Base-by-base conservation (phyloP, 2,888 invertebrate species). In the Caenorhabditis panamensis region DNA sequence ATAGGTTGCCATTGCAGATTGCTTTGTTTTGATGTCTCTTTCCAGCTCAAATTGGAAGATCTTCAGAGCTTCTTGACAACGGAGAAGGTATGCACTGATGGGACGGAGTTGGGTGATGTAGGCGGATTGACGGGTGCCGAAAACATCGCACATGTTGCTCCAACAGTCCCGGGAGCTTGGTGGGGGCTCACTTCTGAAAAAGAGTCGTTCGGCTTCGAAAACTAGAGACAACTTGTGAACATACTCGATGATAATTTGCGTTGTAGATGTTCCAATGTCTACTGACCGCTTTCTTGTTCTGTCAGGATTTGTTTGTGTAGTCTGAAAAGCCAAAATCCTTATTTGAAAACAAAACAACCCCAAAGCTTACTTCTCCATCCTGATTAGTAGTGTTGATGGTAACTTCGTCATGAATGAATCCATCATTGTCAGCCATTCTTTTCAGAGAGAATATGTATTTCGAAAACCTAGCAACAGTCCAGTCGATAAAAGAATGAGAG, bases 101-200 rank as follows among this genome's bases (percentile, higher is more conserved):
- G 86, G 84, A 0, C 87, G 69, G 0, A 87, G 71, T 1, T 68
- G 76, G 18, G 69, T 59, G 44, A 86, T 86, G 63, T 85, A 87
- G 11, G 51, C 67, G 8, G 79, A 75, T 62, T 87, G 87, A 13
- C 87, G 53, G 31, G 86, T 86, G 36, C 87, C 87, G 59, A 87
- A 79, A 3, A 84, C 82, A 49, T 87, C 87, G 36, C 84, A 84
- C 61, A 84, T 82, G 22, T 72, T 49, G 28, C 58, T 75, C 84
- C 84, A 85, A 13, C 82, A 83, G 49, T 79, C 79, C 4, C 77
- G 71, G 16, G 79, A 82, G 22, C 31, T 56, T 9, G 22, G 37
- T 4, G 66, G 71, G 0, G 64, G 66, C 49, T 73, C 79, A 36
- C 61, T 67, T 58, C 77, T 77, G 67, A 28, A 62, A 67, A 20